Base-by-base conservation (phyloP, 2,797 vertebrate genomes). In the Sarcoramphus papa region DNA sequence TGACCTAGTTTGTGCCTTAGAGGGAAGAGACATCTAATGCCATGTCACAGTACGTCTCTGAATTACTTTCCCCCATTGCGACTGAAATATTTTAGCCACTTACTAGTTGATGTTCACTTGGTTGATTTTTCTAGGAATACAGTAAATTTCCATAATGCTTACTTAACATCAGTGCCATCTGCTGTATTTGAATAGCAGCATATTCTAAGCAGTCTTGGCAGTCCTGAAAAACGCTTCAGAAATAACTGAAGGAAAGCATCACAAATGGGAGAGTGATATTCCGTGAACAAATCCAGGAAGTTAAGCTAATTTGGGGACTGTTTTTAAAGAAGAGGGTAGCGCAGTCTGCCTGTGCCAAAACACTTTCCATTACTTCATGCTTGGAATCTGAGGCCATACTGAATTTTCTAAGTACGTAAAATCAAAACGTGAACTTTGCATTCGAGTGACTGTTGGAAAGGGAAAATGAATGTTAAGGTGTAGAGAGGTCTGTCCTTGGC, bases 111-210 rank as follows among this genome's bases (percentile, higher is more conserved):
- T 93, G 88, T 30, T 88, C 77, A 62, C 86, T 96, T 96, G 91
- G 89, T 75, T 92, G 96, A 45, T 91, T 97, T 98, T 93, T 96
- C 96, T 92, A 97, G 91, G 93, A 96, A 93, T 96, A 90, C 92
- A 92, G 63, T 96, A 65, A 68, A 78, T 90, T 97, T 95, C 95
- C 93, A 59, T 95, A 89, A 76, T 85, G 93, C 86, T 92, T 96
- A 93, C 75, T 85, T 97, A 91, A 91, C 89, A 45, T 67, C 89
- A 92, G 91, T 96, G 97, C 97, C 98, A 97, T 95, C 97, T 98
- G 97, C 98, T 97, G 96, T 96, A 95, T 63, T 76, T 94, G 57
- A 92, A 73, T 68, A 94, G 90, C 86, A 94, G 53, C 51, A 62
- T 88, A 43, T 93, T 82, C 85, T 87, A 65, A 91, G 88, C 82